phyloP scores from a whole-genome alignment of 2,888 invertebrate genomes.

The Ctena decussata region DNA sequence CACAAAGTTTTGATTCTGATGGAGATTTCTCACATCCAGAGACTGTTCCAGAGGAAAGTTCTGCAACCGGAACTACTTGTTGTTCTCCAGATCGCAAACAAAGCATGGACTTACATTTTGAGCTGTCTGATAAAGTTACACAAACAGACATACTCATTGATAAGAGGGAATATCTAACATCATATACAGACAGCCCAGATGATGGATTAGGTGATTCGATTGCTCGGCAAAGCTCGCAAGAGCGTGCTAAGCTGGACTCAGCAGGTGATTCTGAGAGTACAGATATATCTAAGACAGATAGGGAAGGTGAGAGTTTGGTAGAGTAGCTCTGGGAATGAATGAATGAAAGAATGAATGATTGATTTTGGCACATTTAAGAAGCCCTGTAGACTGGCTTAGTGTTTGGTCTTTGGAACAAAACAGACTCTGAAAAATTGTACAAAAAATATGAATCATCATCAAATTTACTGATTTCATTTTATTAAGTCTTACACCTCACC shows the following conservation, averaged over 20 bases:
- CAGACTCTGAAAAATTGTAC: too few species aligned
- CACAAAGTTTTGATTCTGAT: conserved; percentile 85
- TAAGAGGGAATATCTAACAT: conserved; percentile 67
- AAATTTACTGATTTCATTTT: too few species aligned
- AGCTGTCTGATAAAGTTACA: conserved; percentile 69
- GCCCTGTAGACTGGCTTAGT: too few species aligned
- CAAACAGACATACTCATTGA: conserved; percentile 70
- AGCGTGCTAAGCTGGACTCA: conserved; percentile 78
- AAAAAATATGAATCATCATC: too few species aligned
- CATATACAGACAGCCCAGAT: conserved; percentile 83
- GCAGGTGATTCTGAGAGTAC: conserved; percentile 80
- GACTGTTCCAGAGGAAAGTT: conserved; percentile 82
- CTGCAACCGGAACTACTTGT: conserved; percentile 80
- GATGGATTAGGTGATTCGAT: conserved; percentile 85
- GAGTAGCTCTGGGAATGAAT: too few species aligned
- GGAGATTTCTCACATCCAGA: conserved; percentile 80
- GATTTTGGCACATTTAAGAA: too few species aligned
- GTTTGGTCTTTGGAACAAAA: too few species aligned
- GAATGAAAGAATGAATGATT: too few species aligned
- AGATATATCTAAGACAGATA: conserved; percentile 74
- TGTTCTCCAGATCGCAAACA: conserved; percentile 80
- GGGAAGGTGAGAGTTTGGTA: conserved; percentile 50
- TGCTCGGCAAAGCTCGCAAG: conserved; percentile 77
- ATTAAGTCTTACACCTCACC: too few species aligned
- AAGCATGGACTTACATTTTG: conserved; percentile 78